Percentiles rank a stretch among this genome's conserved stretches.
These are phyloP conservation scores for Aegotheles bennettii DNA, from an alignment of 2,113 vertebrate genomes.

Conservation along the genomic window DNA sequence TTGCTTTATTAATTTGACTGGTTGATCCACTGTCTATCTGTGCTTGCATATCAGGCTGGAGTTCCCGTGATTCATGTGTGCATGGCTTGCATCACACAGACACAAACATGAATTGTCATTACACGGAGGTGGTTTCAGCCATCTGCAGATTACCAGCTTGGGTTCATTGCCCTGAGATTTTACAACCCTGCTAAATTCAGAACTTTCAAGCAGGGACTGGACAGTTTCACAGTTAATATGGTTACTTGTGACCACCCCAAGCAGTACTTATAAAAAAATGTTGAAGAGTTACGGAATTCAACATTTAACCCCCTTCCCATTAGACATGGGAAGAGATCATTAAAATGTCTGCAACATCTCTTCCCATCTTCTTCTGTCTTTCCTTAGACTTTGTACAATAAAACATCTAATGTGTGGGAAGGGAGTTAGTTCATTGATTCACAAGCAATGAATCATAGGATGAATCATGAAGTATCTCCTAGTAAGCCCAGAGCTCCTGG, in stretches of 20 bases:
- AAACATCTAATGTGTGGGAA: background rate
- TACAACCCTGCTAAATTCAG: background rate
- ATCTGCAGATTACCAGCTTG: background rate
- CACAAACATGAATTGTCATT: background rate
- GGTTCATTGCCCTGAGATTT: background rate
- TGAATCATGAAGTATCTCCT: background rate
- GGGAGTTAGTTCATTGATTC: background rate
- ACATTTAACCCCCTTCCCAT: background rate
- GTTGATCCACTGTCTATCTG: background rate
- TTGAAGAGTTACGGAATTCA: background rate
- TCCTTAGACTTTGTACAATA: background rate
- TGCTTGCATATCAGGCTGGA: background rate
- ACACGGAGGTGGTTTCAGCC: background rate
- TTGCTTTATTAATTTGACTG: background rate
- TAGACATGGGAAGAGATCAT: background rate
- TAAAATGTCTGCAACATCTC: background rate
- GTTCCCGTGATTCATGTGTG: fast-evolving
- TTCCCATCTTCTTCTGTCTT: background rate
- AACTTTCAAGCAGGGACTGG: background rate
- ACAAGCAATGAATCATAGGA: background rate
- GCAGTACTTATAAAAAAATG: background rate
- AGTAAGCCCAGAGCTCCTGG: background rate
- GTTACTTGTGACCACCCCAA: background rate
- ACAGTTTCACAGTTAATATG: background rate
- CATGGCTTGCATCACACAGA: background rate